Evolutionary conservation across 2,797 vertebrate species (phyloP).

Genomic region (Uromys caudimaculatus): DNA sequence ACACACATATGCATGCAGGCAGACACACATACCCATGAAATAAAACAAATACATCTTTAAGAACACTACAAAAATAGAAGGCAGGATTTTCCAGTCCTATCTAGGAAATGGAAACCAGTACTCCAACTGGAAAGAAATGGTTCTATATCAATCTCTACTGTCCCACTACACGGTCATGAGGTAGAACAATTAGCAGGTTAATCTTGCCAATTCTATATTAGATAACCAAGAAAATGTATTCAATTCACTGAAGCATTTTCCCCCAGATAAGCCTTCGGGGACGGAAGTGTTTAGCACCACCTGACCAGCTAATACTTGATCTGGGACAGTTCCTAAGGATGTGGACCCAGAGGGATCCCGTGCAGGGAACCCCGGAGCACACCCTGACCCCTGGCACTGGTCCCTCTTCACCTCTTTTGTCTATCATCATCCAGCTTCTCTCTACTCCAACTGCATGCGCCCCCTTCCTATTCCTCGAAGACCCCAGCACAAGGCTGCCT

Average conservation of each 20-base stretch:
- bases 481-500: not conserved
- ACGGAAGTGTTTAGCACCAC: not conserved
- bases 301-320: not conserved
- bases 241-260: not conserved
- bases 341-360: not conserved
- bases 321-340: not conserved
- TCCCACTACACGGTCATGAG: not conserved
- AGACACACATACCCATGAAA: not conserved
- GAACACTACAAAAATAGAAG: not conserved
- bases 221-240: not conserved
- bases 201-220: not conserved
- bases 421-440: not conserved
- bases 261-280: not conserved
- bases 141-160: not conserved
- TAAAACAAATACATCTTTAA: not conserved
- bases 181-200: not conserved
- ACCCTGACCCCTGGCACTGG: not conserved
- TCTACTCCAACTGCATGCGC: not conserved
- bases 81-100: not conserved
- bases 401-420: accelerated
- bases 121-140: not conserved
- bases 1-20: too few relatives aligned
- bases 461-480: not conserved
- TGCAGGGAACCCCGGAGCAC: too few relatives aligned
- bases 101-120: not conserved